Percentiles rank a stretch among this genome's conserved stretches.
Conservation (phyloP, 1,140 invertebrate genomes). For the Trichomalopsis sarcophagae region DNA sequence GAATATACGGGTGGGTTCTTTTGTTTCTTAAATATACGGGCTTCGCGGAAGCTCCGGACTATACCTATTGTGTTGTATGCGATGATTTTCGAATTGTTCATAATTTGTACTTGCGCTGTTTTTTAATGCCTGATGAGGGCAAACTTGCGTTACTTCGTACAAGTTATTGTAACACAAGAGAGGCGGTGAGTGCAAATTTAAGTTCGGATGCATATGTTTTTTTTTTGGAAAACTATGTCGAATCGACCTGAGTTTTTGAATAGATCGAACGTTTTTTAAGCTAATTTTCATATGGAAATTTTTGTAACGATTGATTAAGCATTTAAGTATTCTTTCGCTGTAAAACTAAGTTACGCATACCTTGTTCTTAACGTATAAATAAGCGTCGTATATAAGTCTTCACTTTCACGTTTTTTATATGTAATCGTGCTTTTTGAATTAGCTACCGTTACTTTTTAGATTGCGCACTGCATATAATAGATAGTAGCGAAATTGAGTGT, state of each 20-base stretch:
- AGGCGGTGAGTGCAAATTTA: constrained; percentile 24
- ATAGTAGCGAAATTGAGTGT: not conserved
- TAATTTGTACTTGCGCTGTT: constrained; percentile 11
- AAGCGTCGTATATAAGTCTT: not conserved
- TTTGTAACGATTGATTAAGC: not conserved
- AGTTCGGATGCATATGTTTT: not conserved
- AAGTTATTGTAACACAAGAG: not conserved
- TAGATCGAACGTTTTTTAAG: not conserved
- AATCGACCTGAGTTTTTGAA: not conserved
- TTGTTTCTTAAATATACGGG: not conserved
- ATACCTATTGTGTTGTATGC: not conserved
- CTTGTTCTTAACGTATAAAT: not conserved
- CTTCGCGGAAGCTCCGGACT: constrained; percentile 3
- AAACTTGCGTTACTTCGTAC: not conserved
- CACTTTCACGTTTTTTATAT: not conserved
- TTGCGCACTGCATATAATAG: constrained; percentile 15
- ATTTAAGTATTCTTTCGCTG: not conserved
- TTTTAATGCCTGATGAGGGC: constrained; percentile 1
- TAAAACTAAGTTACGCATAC: not conserved
- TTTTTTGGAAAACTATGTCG: not conserved
- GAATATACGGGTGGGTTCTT: not conserved
- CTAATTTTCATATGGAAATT: not conserved
- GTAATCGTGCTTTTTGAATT: constrained; percentile 19
- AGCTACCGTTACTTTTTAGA: not conserved
- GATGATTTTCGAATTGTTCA: constrained; percentile 18